A percentile compares a stretch with the other conserved stretches of the same genome.
These are phyloP conservation scores for Carposina sasakii DNA, from an alignment of 1,140 invertebrate species.

Conservation along the genomic window DNA sequence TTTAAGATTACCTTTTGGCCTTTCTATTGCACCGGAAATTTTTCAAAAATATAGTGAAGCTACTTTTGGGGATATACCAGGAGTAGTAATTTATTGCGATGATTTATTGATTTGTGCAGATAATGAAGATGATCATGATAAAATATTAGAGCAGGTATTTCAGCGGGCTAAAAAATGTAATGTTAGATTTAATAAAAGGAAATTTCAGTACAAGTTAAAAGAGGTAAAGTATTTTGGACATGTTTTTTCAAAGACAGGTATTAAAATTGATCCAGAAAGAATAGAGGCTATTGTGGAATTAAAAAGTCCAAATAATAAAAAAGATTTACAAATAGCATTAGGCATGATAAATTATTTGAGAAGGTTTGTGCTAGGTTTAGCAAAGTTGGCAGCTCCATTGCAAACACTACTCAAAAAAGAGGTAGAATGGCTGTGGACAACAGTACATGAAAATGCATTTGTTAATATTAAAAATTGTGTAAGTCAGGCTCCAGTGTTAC, in stretches of 20 bases:
- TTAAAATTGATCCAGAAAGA: conserved; percentile 43
- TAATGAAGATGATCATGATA: conserved; percentile 21
- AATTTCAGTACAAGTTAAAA: conserved; percentile 35
- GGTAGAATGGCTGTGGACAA: conserved; percentile 7
- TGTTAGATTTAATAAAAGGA: conserved; percentile 48
- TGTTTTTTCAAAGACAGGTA: conserved; percentile 22
- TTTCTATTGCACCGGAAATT: conserved; percentile 27
- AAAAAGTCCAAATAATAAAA: conserved; percentile 29
- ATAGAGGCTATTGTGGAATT: conserved; percentile 42
- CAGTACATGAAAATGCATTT: conserved; percentile 5
- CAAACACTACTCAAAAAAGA: conserved; percentile 12
- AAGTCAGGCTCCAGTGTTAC: conserved; percentile 9
- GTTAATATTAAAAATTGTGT: conserved; percentile 7
- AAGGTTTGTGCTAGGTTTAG: conserved; percentile 8
- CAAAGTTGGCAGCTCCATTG: conserved; percentile 6
- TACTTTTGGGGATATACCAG: conserved; percentile 24
- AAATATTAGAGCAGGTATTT: conserved; percentile 25
- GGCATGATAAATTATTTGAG: conserved; percentile 46
- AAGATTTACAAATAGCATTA: conserved; percentile 40
- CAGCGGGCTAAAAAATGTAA: conserved; percentile 27
- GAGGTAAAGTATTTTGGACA: conserved; percentile 48
- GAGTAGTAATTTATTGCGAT: conserved; percentile 32
- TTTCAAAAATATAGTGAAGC: conserved; percentile 25
- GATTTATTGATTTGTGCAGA: conserved; percentile 27
- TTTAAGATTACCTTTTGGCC: conserved; percentile 25